Conservation (phyloP, 53 echinoderm and acorn worm genomes). For the Crossaster papposus region DNA sequence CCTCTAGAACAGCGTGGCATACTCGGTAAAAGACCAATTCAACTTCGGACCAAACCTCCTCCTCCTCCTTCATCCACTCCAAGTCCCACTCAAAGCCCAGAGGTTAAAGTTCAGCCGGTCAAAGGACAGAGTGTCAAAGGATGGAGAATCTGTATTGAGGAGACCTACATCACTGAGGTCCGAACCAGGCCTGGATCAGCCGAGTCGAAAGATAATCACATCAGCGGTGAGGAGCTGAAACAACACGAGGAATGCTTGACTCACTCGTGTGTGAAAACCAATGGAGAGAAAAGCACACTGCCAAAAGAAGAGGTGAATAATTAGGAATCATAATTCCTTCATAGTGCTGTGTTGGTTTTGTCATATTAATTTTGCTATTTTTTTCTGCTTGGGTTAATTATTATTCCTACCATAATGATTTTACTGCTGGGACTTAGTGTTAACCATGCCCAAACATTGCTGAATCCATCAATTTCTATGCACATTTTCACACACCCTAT, state of each 20-base stretch:
- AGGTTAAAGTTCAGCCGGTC: conserved; percentile 31
- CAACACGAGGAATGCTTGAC: neutral
- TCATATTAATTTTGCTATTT: no score
- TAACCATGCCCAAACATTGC: no score
- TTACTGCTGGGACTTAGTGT: no score
- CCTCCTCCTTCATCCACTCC: neutral
- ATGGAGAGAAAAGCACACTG: neutral
- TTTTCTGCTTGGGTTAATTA: neutral
- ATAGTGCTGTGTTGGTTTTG: neutral
- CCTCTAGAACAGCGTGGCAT: neutral
- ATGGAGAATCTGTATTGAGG: conserved; percentile 49
- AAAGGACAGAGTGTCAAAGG: conserved; percentile 30
- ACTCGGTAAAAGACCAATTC: neutral
- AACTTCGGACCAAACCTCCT: neutral
- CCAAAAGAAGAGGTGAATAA: neutral
- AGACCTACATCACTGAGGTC: conserved; percentile 26
- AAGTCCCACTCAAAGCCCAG: neutral
- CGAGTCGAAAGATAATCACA: neutral
- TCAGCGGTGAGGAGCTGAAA: conserved; percentile 2
- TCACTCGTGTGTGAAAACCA: neutral
- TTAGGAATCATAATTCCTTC: neutral
- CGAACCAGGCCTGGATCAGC: neutral
- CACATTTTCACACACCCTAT: no score
- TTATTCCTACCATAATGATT: no score
- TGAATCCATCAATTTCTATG: no score